Percentiles rank a stretch among this genome's conserved stretches.
These are phyloP conservation scores for Odobenus rosmarus DNA, from an alignment of 2,113 vertebrate genomes.

Conservation along the genomic window DNA sequence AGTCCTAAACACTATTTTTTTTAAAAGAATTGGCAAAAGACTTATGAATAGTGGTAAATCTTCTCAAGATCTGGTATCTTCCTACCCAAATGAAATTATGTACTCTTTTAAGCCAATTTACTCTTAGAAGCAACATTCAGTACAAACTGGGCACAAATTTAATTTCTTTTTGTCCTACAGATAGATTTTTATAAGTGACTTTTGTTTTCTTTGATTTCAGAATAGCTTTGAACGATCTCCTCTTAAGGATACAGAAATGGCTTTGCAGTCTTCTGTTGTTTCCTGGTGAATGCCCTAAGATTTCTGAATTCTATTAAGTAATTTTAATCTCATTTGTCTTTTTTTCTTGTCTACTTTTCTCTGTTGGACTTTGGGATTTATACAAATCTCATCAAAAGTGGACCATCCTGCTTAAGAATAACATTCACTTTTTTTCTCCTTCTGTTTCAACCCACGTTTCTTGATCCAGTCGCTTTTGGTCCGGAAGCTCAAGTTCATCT, in stretches of 20 bases:
- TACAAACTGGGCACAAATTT: slow-evolving; percentile 42
- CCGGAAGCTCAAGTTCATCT: slow-evolving; percentile 71
- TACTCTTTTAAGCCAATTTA: slow-evolving; percentile 52
- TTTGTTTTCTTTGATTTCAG: slow-evolving; percentile 71
- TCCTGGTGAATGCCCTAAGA: slow-evolving; percentile 60
- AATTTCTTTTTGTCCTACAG: slow-evolving; percentile 59
- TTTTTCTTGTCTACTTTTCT: slow-evolving; percentile 51
- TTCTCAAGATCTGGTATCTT: background rate
- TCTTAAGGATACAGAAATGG: slow-evolving; percentile 41
- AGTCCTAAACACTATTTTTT: slow-evolving; percentile 11
- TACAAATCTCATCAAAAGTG: slow-evolving; percentile 69
- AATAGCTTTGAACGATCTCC: slow-evolving; percentile 49
- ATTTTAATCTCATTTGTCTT: slow-evolving; percentile 57
- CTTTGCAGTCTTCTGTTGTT: slow-evolving; percentile 47
- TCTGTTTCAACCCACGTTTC: slow-evolving; percentile 66
- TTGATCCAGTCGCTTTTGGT: slow-evolving; percentile 57
- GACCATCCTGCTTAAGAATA: slow-evolving; percentile 56
- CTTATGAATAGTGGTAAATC: slow-evolving; percentile 9
- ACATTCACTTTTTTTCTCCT: background rate
- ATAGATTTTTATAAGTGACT: slow-evolving; percentile 44
- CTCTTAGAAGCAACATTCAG: slow-evolving; percentile 35
- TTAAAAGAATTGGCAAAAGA: background rate
- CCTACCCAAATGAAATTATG: slow-evolving; percentile 1
- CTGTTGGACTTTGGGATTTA: slow-evolving; percentile 50
- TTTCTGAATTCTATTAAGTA: slow-evolving; percentile 67